Base-by-base conservation (phyloP, 2,113 vertebrate genomes). In the Columbina picui region DNA sequence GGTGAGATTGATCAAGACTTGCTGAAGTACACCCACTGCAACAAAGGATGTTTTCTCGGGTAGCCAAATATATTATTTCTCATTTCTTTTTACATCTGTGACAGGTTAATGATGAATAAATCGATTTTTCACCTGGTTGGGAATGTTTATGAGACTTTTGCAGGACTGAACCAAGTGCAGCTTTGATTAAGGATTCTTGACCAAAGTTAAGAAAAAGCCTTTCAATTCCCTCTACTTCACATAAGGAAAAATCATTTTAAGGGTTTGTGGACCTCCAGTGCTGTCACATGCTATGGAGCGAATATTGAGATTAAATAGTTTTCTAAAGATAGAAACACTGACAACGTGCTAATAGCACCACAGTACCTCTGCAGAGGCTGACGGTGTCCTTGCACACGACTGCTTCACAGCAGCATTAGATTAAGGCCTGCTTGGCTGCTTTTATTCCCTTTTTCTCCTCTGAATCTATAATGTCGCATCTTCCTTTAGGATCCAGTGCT, bases 301-400 rank as follows among this genome's bases (percentile, higher is more conserved):
- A 89, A 78, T 84, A 43, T 52, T 68, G 94, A 91, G 89, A 94
- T 94, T 70, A 91, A 95, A 92, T 87, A 67, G 64, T 90, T 87
- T 94, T 94, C 94, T 92, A 91, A 97, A 97, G 84, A 94, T 89
- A 92, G 94, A 84, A 89, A 41, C 73, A 78, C 47, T 88, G 86
- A 56, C 83, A 89, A 43, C 0, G 7, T 93, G 84, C 52, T 95
- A 43, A 78, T 81, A 68, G 69, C 89, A 75, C 64, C 68, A 16
- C 30, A 84, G 91, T 84, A 77, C 93, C 69, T 90, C 84, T 84
- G 64, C 76, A 87, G 68, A 84, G 74, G 59, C 95, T 86, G 67
- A 29, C 64, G 86, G 29, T 39, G 91, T 91, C 94, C 93, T 91
- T 93, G 93, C 64, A 83, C 9, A 52, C 55, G 6, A 67, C 83